Evolutionary conservation across 2,113 vertebrate species (phyloP).

Genomic region (Melierax canorus): DNA sequence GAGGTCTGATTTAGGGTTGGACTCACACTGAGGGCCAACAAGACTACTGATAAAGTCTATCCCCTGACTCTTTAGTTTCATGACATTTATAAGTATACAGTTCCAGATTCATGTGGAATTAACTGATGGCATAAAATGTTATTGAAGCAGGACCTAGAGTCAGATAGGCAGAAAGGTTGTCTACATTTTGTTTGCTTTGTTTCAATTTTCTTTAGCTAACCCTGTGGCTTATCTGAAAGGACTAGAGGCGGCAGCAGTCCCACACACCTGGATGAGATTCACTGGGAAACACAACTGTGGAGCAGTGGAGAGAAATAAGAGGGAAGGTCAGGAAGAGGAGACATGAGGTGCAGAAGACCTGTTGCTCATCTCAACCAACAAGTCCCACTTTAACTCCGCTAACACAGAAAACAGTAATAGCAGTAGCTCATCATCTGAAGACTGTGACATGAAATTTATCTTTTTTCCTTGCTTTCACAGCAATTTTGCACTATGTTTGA

Average conservation of each 20-base stretch:
- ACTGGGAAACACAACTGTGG: background rate
- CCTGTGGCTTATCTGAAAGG: background rate
- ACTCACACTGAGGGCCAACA: background rate
- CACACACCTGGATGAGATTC: background rate
- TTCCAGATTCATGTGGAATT: background rate
- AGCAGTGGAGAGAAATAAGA: background rate
- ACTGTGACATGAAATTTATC: slow-evolving; percentile 31
- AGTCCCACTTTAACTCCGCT: background rate
- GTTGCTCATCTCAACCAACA: background rate
- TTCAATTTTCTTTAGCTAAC: background rate
- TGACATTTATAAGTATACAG: background rate
- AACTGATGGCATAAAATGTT: background rate
- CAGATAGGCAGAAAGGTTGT: background rate
- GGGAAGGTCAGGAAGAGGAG: background rate
- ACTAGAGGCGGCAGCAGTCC: background rate
- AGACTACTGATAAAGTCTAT: background rate
- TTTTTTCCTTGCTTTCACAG: slow-evolving; percentile 49
- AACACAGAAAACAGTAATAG: slow-evolving; percentile 4
- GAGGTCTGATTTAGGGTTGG: background rate
- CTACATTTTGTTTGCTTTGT: background rate
- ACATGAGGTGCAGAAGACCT: background rate
- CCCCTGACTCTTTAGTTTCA: background rate
- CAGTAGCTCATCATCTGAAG: slow-evolving; percentile 36
- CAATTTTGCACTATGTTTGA: slow-evolving; percentile 49
- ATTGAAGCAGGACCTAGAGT: background rate